Base-by-base conservation (phyloP, 1,140 invertebrate species). In the Yoshiicerus persimilis region DNA sequence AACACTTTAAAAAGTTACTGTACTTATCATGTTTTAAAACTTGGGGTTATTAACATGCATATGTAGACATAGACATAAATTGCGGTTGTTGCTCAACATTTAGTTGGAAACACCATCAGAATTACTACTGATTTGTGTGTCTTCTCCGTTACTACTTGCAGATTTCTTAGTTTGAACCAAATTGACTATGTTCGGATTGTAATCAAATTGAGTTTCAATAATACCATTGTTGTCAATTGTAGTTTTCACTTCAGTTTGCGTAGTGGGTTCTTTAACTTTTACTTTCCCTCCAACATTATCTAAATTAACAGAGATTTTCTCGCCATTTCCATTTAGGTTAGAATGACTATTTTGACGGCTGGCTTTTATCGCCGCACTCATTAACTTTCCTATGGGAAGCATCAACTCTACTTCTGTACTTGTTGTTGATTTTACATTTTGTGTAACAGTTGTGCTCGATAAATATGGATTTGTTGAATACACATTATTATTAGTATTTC, bases 201-300 rank as follows among this genome's bases (percentile, higher is more conserved):
- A 87, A 47, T 83, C 75, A 62, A 87, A 87, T 30, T 87, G 87
- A 1, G 87, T 87, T 64, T 87, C 87, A n/a, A 87, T 83, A 16
- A 66, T 75, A 0, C 87, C 87, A 11, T 87, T 80, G 27, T 80
- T 77, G 20, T 87, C 75, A 25, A 87, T 27, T 0, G 34, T 83
- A 47, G 87, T 87, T 62, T 80, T 80, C 10, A 87, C 56, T 80
- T 87, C 66, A 25, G 87, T 87, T 75, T 83, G 36, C n/a, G 70
- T 56, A n/a, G 47, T 75, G n/a, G 38, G 38, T n/a, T 87, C 86
- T 47, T 66, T 66, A 13, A 87, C 39, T 11, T 75, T 80, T 10
- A 87, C 87, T 47, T 83, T 87, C 8, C 66, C 70, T 16, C 64
- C 38, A 13, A 80, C 32, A 64, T 66, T 64, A 11, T 66, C 47